Conservation (phyloP, 2,113 vertebrate species). For the Scortum barcoo region DNA sequence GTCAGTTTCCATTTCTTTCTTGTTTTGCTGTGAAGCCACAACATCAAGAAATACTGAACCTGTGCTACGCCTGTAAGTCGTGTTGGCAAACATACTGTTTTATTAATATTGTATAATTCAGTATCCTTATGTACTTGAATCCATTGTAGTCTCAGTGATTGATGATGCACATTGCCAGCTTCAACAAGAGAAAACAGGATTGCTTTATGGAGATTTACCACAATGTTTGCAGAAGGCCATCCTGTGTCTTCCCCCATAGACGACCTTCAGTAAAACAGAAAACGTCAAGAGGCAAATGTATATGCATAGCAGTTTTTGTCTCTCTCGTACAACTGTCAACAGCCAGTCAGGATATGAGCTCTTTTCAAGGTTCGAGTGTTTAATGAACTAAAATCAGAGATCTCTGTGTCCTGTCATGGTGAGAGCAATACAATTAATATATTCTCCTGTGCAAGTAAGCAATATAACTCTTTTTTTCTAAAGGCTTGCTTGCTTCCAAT, state of each 20-base stretch:
- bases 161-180: background rate
- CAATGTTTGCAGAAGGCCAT: background rate
- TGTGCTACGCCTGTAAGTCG: background rate
- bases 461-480: too few relatives aligned
- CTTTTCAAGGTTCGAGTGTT: background rate
- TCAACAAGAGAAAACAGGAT: background rate
- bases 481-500: too few relatives aligned
- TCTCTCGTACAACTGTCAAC: background rate
- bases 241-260: background rate
- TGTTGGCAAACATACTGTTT: background rate
- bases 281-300: slow-evolving; percentile 15
- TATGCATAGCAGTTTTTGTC: background rate
- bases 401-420: too few relatives aligned
- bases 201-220: slow-evolving; percentile 24
- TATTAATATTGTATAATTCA: slow-evolving; percentile 6
- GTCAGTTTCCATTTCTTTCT: background rate
- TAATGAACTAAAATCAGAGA: too few relatives aligned
- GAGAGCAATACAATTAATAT: too few relatives aligned
- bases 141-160: slow-evolving; percentile 15
- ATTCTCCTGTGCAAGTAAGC: too few relatives aligned
- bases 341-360: background rate
- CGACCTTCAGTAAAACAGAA: slow-evolving; percentile 35
- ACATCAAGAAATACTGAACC: background rate
- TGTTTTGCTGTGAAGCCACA: background rate
- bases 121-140: background rate